These are phyloP conservation scores for Cuniculus paca DNA, from an alignment of 2,797 vertebrate genomes.

Conservation along the genomic window DNA sequence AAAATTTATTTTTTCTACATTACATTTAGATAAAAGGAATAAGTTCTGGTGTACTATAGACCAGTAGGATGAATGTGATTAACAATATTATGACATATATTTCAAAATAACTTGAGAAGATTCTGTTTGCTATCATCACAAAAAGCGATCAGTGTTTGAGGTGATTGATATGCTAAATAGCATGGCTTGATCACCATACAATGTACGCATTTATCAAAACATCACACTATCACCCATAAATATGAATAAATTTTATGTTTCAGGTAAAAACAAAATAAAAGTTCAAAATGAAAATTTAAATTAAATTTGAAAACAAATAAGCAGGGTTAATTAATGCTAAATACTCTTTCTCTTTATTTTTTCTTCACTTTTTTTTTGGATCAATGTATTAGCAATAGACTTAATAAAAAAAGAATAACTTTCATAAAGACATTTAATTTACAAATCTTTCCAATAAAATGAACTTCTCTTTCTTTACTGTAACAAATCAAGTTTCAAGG, in stretches of 20 bases:
- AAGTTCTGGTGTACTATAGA: too few species aligned
- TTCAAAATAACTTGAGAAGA: background rate
- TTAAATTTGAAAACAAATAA: background rate
- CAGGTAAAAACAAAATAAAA: background rate
- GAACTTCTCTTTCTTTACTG: conserved; percentile 51
- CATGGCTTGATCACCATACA: background rate
- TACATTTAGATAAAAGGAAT: background rate
- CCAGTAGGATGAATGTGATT: background rate
- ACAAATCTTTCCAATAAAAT: conserved; percentile 25
- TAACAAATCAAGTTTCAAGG: conserved; percentile 45
- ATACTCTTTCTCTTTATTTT: background rate
- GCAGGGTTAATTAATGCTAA: background rate
- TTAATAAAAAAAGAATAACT: conserved; percentile 6
- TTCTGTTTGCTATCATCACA: background rate
- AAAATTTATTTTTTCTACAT: background rate
- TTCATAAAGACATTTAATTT: conserved; percentile 45
- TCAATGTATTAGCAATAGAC: background rate
- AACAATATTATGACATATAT: background rate
- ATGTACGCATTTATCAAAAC: background rate
- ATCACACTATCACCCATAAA: background rate
- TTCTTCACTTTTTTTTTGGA: conserved; percentile 16
- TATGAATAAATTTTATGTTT: background rate
- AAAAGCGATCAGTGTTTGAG: background rate
- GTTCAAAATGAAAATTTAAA: background rate
- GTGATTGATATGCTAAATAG: background rate